Evolutionary conservation across 2,113 vertebrate genomes (phyloP).

Genomic region (Nannospalax galili): DNA sequence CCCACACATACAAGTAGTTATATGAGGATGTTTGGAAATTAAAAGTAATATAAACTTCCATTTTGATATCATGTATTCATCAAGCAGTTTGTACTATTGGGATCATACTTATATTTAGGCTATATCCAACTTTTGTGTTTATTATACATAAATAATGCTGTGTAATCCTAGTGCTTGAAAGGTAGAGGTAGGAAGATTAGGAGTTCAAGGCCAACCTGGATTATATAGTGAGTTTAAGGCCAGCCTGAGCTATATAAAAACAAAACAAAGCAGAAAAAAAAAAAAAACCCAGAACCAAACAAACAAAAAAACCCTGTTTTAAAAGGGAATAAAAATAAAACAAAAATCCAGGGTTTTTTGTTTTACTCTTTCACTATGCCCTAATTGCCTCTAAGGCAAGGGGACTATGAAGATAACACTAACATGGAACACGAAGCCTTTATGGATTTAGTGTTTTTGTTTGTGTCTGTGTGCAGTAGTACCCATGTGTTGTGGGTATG

Average conservation of each 20-base stretch:
- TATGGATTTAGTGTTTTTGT: conserved; percentile 37
- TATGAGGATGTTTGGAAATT: not conserved
- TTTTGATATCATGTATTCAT: conserved; percentile 10
- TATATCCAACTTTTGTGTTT: not conserved
- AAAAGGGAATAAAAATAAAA: not conserved
- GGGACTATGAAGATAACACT: not conserved
- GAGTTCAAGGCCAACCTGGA: not conserved
- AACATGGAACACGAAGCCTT: not conserved
- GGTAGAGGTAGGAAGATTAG: not conserved
- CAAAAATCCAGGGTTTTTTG: not conserved
- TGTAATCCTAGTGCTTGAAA: not conserved
- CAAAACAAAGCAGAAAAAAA: too few species aligned
- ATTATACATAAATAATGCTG: conserved; percentile 1
- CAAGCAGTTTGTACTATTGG: conserved; percentile 15
- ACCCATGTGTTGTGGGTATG: not conserved
- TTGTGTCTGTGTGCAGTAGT: not conserved
- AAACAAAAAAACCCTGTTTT: too few species aligned
- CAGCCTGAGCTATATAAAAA: too few species aligned
- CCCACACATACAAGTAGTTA: not conserved
- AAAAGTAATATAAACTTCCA: not conserved
- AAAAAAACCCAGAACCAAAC: too few species aligned
- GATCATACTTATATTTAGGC: not conserved
- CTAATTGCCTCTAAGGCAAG: not conserved
- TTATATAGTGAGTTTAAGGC: too few species aligned
- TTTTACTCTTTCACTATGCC: not conserved